Percentiles rank a stretch among this genome's conserved stretches.
phyloP scores from a whole-genome alignment of 1,140 invertebrate species.

The Ephestia elutella region DNA sequence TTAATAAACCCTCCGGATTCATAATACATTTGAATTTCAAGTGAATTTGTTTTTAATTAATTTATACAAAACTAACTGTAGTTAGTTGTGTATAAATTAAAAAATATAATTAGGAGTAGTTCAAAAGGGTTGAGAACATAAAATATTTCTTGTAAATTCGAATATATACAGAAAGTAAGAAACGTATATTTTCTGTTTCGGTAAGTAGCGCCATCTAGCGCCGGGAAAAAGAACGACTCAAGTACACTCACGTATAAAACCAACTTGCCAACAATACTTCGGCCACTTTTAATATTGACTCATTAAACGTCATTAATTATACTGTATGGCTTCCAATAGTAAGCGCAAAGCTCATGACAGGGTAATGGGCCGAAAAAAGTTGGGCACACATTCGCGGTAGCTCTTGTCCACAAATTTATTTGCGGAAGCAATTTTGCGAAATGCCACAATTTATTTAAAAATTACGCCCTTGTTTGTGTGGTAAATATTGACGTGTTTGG shows the following conservation, averaged over 20 bases:
- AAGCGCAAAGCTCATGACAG: conserved; percentile 37
- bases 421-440: conserved; percentile 71
- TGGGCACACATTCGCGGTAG: conserved; percentile 48
- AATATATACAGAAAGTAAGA: too few relatives aligned
- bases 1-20: too few relatives aligned
- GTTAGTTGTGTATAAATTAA: too few relatives aligned
- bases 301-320: conserved; percentile 9
- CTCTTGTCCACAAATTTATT: conserved; percentile 65
- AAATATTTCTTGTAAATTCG: too few relatives aligned
- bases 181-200: not conserved
- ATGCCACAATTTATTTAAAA: conserved; percentile 75
- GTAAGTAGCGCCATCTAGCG: conserved; percentile 23
- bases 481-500: conserved; percentile 73
- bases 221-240: not conserved
- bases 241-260: conserved; percentile 3
- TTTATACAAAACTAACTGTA: too few relatives aligned
- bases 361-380: conserved; percentile 54
- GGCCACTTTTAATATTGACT: conserved; percentile 8
- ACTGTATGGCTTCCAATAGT: not conserved
- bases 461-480: conserved; percentile 73
- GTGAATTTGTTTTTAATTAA: too few relatives aligned
- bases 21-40: too few relatives aligned
- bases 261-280: conserved; percentile 7
- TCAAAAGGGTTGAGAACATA: too few relatives aligned
- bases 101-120: too few relatives aligned